Conservation (phyloP, 1,140 invertebrate species). For the Oedothorax gibbosus region DNA sequence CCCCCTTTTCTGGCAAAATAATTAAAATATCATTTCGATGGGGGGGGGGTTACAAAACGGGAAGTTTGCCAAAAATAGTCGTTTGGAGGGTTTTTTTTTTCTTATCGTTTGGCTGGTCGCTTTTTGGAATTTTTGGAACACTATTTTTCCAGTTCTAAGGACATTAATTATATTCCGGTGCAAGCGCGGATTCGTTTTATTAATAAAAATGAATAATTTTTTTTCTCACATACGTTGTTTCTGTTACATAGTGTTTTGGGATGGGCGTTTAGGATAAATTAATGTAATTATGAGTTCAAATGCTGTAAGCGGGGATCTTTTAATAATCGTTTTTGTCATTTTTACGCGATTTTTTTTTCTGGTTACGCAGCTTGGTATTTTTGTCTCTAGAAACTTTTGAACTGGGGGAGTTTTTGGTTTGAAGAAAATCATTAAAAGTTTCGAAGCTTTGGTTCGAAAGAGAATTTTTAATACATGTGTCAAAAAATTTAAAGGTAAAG, state of each 20-base stretch:
- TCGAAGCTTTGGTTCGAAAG: neutral
- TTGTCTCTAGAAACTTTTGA: neutral
- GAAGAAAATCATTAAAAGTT: constrained; percentile 39
- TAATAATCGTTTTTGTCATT: constrained; percentile 39
- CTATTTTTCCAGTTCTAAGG: constrained; percentile 23
- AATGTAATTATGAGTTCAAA: constrained; percentile 48
- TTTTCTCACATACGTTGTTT: neutral
- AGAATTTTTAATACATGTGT: constrained; percentile 11
- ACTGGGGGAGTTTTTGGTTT: constrained; percentile 16
- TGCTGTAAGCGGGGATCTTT: neutral
- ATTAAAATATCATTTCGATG: constrained; percentile 43
- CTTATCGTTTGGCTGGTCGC: constrained; percentile 21
- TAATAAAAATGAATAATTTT: constrained; percentile 36
- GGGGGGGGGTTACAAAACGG: constrained; percentile 1
- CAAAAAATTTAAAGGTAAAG: constrained; percentile 25
- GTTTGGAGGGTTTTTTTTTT: constrained; percentile 22
- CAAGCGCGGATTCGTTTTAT: constrained; percentile 20
- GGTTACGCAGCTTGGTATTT: neutral
- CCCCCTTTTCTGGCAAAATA: constrained; percentile 13
- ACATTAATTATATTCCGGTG: constrained; percentile 39
- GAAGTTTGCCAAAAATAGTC: constrained; percentile 39
- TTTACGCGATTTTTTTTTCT: constrained; percentile 3
- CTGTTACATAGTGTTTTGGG: neutral
- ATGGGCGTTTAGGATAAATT: constrained; percentile 24
- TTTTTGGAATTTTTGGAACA: constrained; percentile 29